phyloP scores from a whole-genome alignment of 1,140 invertebrate species.

The Paraescarpia echinospica region DNA sequence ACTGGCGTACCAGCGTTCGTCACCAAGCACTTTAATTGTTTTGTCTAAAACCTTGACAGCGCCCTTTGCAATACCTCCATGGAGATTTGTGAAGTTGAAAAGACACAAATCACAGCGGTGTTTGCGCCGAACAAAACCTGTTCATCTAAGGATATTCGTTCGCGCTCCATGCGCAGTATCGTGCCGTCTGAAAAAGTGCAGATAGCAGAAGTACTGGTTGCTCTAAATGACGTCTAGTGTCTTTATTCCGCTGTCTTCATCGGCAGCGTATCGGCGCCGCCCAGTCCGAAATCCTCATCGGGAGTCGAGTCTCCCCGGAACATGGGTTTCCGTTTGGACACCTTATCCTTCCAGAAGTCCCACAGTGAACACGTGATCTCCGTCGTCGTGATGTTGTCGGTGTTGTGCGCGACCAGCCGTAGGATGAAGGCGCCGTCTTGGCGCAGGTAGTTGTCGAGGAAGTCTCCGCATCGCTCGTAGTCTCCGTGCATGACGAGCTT shows the following conservation, averaged over 20 bases:
- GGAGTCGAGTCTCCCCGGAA: background rate
- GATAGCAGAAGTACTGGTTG: background rate
- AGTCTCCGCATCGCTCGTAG: background rate
- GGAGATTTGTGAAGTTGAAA: background rate
- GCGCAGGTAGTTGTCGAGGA: slow-evolving; percentile 31
- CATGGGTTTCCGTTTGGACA: background rate
- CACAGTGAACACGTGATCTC: slow-evolving; percentile 31
- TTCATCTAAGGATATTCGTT: background rate
- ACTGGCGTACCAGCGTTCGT: background rate
- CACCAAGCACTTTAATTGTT: background rate
- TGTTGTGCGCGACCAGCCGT: slow-evolving; percentile 42
- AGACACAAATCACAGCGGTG: background rate
- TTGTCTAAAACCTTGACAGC: background rate
- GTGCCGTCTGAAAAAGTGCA: background rate
- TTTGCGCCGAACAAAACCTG: background rate
- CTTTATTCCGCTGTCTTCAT: background rate
- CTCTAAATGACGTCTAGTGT: background rate
- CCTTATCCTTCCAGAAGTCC: slow-evolving; percentile 25
- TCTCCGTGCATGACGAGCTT: background rate
- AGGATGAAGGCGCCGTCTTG: slow-evolving; percentile 36
- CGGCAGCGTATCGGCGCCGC: background rate
- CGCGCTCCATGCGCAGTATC: background rate
- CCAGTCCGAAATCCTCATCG: background rate
- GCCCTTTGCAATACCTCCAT: background rate
- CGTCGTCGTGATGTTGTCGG: slow-evolving; percentile 51